phyloP scores from a whole-genome alignment of 1,140 invertebrate genomes.

The Littorina saxatilis region DNA sequence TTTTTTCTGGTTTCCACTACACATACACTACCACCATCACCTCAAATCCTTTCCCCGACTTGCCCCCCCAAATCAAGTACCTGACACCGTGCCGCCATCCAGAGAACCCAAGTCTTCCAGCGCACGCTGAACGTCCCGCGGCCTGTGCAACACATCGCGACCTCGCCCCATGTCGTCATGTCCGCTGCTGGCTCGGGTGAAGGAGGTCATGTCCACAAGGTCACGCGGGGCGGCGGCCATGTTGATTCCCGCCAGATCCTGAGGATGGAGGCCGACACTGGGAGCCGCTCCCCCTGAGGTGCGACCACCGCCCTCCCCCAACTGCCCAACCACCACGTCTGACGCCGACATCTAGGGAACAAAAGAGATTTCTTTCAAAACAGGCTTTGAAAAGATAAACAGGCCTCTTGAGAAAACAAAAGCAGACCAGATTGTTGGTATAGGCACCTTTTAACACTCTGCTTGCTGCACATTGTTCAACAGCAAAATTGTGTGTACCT shows the following conservation, averaged over 20 bases:
- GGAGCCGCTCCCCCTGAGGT: neutral
- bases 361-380: neutral
- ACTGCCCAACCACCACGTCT: constrained; percentile 28
- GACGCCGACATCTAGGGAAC: neutral
- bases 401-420: neutral
- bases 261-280: constrained; percentile 14
- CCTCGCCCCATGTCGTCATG: neutral
- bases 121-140: constrained; percentile 31
- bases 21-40: too few species aligned
- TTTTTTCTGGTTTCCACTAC: too few species aligned
- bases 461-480: too few species aligned
- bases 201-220: constrained; percentile 17
- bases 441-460: too few species aligned
- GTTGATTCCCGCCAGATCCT: constrained; percentile 24
- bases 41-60: neutral
- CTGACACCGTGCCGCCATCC: neutral
- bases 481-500: too few species aligned
- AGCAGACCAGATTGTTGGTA: too few species aligned
- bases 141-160: constrained; percentile 26
- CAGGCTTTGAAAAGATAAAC: neutral
- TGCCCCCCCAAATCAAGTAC: neutral
- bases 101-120: constrained; percentile 23
- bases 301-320: neutral
- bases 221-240: constrained; percentile 21
- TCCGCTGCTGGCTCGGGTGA: neutral